Evolutionary conservation across 2,888 invertebrate genomes (phyloP).

Genomic region (Megalurothrips usitatus): DNA sequence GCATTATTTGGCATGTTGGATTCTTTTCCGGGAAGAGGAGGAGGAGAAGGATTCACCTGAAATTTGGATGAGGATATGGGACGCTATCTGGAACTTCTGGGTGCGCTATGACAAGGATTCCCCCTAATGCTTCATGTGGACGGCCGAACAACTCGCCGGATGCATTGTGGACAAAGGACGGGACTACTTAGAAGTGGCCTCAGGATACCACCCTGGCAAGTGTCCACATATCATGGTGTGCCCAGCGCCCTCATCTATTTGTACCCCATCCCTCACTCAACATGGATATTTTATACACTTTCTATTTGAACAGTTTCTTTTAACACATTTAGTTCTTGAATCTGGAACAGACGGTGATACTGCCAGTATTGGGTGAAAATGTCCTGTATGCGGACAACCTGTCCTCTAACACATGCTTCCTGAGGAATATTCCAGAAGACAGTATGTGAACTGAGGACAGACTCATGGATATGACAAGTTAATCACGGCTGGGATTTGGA

Average conservation of each 20-base stretch:
- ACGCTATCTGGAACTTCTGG: slow-evolving; percentile 19
- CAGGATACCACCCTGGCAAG: background rate
- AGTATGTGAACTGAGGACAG: background rate
- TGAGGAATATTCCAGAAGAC: background rate
- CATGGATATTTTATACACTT: background rate
- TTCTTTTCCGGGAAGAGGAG: slow-evolving; percentile 22
- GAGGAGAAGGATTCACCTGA: background rate
- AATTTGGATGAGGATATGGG: slow-evolving; percentile 8
- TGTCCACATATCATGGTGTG: slow-evolving; percentile 6
- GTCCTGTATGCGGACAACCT: too few relatives aligned
- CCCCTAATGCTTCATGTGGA: background rate
- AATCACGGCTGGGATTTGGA: background rate
- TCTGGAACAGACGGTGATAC: background rate
- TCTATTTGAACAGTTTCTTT: background rate
- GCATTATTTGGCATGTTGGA: slow-evolving; percentile 9
- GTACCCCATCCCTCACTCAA: background rate
- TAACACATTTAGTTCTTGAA: background rate
- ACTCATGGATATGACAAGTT: background rate
- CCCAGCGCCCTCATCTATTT: slow-evolving; percentile 9
- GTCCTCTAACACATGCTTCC: background rate
- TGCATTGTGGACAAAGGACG: background rate
- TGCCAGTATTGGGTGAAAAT: too few relatives aligned
- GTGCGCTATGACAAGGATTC: background rate
- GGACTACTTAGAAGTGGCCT: background rate
- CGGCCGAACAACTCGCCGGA: background rate